Percentiles rank a stretch among this genome's conserved stretches.
phyloP scores from a whole-genome alignment of 2,888 invertebrate species.

The Drosophila mercatorum region DNA sequence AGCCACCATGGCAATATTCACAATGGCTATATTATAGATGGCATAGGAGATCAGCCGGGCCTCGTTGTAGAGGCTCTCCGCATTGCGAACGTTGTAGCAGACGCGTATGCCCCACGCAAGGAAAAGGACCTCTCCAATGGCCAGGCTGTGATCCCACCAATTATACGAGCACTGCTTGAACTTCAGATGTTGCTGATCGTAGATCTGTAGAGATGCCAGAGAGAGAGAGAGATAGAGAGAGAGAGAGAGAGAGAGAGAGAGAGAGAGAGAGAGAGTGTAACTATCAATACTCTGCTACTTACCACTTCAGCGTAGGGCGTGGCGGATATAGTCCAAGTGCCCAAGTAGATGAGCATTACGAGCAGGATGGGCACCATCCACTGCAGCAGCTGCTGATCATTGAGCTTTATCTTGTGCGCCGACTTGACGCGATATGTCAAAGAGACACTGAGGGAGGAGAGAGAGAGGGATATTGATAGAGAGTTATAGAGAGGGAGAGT shows the following conservation, averaged over 20 bases:
- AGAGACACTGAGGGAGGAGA: constrained; percentile 88
- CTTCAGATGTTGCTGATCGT: constrained; percentile 90
- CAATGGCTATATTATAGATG: constrained; percentile 96
- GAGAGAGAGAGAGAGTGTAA: too few species aligned
- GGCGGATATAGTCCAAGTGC: constrained; percentile 95
- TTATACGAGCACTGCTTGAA: constrained; percentile 96
- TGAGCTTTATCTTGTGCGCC: constrained; percentile 95
- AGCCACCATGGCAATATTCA: constrained; percentile 96
- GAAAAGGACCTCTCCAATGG: constrained; percentile 92
- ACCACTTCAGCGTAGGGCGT: constrained; percentile 92
- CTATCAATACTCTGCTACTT: constrained; percentile 72
- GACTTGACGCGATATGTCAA: constrained; percentile 96
- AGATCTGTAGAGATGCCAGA: constrained; percentile 85
- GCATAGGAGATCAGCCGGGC: constrained; percentile 96
- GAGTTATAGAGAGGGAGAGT: background rate
- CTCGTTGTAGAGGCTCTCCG: constrained; percentile 96
- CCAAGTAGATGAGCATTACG: constrained; percentile 94
- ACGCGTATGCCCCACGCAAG: constrained; percentile 94
- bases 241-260: too few species aligned
- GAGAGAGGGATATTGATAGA: too few species aligned
- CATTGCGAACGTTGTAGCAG: constrained; percentile 94
- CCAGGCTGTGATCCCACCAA: constrained; percentile 97
- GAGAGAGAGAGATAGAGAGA: too few species aligned
- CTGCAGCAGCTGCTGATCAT: constrained; percentile 95
- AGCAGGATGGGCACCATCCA: constrained; percentile 97